Evolutionary conservation across 1,140 invertebrate genomes (phyloP), one percentile per base, ranked within the genome.

Genomic region (Meteorus sp.): DNA sequence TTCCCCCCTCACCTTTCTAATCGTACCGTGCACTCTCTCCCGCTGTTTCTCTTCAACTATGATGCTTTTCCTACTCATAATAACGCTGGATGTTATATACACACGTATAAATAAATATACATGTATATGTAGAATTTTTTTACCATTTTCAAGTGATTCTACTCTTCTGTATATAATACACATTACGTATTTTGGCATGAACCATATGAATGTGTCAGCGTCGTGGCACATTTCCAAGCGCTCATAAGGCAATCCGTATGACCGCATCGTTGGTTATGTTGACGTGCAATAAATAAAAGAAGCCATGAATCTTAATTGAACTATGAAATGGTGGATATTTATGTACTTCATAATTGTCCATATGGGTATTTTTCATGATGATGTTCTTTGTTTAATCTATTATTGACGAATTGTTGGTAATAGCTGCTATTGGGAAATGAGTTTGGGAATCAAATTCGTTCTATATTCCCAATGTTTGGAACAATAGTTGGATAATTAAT

Each of bases 231-330:
- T 39, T 39, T 39, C 35, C 35, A 39, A 11, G 15, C 15, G 8
- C 27, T 29, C 4, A 4, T 39, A 39, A 39, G 13, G 35, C 8
- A 8, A 39, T n/a, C 11, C 35, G 13, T n/a, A 11, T 39, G 35
- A 39, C 35, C 35, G 35, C 35, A 39, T 39, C 35, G 35, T 15
- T 29, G 27, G 27, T 29, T 39, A 39, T 39, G 35, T 39, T 39
- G 13, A 39, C 35, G 35, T 15, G 4, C 4, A 9, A 29, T 4
- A 29, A 29, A 29, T 4, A 29, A 4, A 9, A 29, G 27, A 9
- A 29, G 27, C 9, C 27, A 29, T 29, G 27, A 29, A 29, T 29
- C 9, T 29, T 9, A 29, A 29, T 9, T 5, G 27, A 29, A 29
- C n/a, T n/a, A n/a, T n/a, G n/a, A n/a, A n/a, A n/a, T 29, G 27